Evolutionary conservation across 1,140 invertebrate genomes (phyloP).

Genomic region (Onthophagus taurus): DNA sequence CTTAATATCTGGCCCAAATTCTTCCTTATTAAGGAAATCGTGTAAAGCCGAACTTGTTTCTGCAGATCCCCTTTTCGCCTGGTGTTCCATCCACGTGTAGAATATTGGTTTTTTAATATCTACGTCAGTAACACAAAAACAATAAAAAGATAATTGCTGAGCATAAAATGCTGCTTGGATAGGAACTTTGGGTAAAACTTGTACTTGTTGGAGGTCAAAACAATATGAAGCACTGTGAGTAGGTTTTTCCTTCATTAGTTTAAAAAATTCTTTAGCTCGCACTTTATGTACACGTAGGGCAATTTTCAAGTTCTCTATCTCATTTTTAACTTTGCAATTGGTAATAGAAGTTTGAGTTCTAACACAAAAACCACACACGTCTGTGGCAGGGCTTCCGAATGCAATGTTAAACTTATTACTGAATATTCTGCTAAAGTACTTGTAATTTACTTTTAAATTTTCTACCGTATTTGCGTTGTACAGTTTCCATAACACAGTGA

Average conservation of each 20-base stretch:
- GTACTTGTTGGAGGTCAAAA: constrained; percentile 12
- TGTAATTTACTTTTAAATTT: constrained; percentile 11
- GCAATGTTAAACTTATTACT: constrained; percentile 8
- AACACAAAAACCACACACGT: constrained; percentile 12
- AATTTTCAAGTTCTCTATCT: constrained; percentile 1
- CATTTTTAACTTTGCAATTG: not conserved
- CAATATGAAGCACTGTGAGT: constrained; percentile 5
- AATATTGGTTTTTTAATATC: constrained; percentile 7
- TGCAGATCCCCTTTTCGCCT: constrained; percentile 4
- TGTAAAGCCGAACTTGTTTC: constrained; percentile 6
- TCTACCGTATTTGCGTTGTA: constrained; percentile 6
- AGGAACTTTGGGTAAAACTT: constrained; percentile 7
- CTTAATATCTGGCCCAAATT: constrained; percentile 9
- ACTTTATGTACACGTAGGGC: constrained; percentile 1
- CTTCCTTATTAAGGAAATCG: constrained; percentile 6
- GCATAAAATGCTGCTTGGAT: constrained; percentile 10
- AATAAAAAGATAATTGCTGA: constrained; percentile 6
- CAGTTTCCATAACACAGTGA: constrained; percentile 5
- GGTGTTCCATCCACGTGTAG: constrained; percentile 17
- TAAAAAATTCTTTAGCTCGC: constrained; percentile 7
- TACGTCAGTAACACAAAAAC: constrained; percentile 6
- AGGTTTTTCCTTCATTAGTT: constrained; percentile 7
- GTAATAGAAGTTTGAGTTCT: not conserved
- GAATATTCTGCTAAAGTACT: constrained; percentile 7
- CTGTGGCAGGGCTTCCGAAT: constrained; percentile 11